Base-by-base conservation (phyloP, 1,140 invertebrate species). In the Rhynchophorus ferrugineus region DNA sequence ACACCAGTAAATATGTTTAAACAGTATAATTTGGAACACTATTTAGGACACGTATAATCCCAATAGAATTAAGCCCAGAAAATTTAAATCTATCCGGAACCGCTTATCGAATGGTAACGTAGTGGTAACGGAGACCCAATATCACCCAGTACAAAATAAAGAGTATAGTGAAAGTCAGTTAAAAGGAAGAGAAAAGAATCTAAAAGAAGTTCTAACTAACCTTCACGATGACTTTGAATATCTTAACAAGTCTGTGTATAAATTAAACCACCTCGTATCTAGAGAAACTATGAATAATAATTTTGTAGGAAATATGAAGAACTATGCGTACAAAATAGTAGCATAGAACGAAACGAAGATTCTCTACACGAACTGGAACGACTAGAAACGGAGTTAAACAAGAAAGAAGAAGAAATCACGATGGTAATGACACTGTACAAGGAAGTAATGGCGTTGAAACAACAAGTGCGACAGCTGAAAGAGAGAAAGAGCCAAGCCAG, bases 331-430 rank as follows among this genome's bases (percentile, higher is more conserved):
- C 3, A 63, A 66, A 16, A 64, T 34, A 21, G 49, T 61, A n/a
- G 66, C 66, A n/a, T n/a, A n/a, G 37, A 61, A 54, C 1, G 63
- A 8, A 22, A 66, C 3, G 65, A 50, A 14, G 50, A 61, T 5
- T 35, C 68, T 16, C 24, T 59, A 3, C 66, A 71, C 43, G 62
- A 75, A 60, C 19, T 77, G 5, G 54, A 61, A 21, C 45, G 57
- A 16, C 19, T 76, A 14, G 75, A 78, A 43, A 62, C 67, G 21
- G 65, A 72, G 42, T 59, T 77, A 2, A 64, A 54, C 16, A 62
- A 56, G 1, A 77, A 77, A 61, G 74, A 77, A 58, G 68, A 74
- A 52, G 75, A 77, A 60, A 74, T 77, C 21, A 71, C 62, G 13
- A 71, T 73, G 38, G 67, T 77, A 9, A 64, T 75, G 54, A 58